Conservation (phyloP, 1,140 invertebrate species). For the Anastrepha ludens region DNA sequence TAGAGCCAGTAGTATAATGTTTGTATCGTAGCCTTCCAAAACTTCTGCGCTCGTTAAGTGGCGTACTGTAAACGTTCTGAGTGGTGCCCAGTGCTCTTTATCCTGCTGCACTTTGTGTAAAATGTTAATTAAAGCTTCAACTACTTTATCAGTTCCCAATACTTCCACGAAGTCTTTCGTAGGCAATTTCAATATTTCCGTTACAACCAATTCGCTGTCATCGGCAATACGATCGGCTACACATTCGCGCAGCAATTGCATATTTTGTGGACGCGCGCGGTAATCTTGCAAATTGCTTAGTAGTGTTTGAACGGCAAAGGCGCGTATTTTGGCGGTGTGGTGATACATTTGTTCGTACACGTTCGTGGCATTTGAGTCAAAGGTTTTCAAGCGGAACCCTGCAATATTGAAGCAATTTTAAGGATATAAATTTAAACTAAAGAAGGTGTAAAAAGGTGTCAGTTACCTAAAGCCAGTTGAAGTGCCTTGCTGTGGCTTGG, state of each 20-base stretch:
- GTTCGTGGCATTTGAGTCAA: conserved; percentile 75
- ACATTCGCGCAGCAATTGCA: conserved; percentile 77
- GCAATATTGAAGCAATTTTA: conserved; percentile 55
- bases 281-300: conserved; percentile 74
- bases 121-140: conserved; percentile 66
- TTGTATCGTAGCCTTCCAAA: conserved; percentile 62
- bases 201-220: conserved; percentile 77
- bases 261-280: conserved; percentile 69
- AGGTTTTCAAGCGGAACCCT: conserved; percentile 76
- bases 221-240: conserved; percentile 78
- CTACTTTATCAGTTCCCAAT: conserved; percentile 67
- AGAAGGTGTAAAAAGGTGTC: neutral
- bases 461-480: conserved; percentile 68
- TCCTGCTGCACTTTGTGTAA: conserved; percentile 64
- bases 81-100: conserved; percentile 69
- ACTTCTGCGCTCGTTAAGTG: conserved; percentile 66
- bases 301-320: conserved; percentile 79
- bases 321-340: conserved; percentile 77
- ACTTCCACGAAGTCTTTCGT: conserved; percentile 73
- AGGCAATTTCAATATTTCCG: conserved; percentile 75
- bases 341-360: conserved; percentile 83
- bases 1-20: conserved; percentile 66
- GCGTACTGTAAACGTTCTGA: conserved; percentile 71
- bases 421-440: conserved; percentile 21
- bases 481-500: conserved; percentile 64